Conservation (phyloP, 2,888 invertebrate species). For the Hoplodrina blanda region DNA sequence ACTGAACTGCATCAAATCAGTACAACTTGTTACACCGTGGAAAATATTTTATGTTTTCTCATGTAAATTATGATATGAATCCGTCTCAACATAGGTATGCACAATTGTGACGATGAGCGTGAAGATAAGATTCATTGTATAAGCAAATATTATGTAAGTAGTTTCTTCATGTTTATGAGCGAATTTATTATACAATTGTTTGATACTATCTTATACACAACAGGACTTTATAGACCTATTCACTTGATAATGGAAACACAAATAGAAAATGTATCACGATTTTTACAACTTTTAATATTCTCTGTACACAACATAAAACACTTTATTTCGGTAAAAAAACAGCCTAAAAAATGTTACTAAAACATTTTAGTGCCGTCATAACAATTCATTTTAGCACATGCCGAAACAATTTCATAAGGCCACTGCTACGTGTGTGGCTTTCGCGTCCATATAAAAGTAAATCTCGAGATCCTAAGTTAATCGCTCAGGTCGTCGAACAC, state of each 20-base stretch:
- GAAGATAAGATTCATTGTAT: conserved; percentile 36
- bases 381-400: conserved; percentile 62
- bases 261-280: conserved; percentile 17
- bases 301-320: conserved; percentile 18
- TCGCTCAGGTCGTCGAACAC: conserved; percentile 76
- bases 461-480: conserved; percentile 74
- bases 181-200: conserved; percentile 37
- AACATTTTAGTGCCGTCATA: conserved; percentile 36
- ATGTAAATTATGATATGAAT: conserved; percentile 25
- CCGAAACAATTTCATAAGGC: conserved; percentile 69
- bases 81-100: conserved; percentile 37
- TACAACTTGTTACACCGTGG: neutral
- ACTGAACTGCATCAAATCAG: neutral
- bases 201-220: conserved; percentile 40
- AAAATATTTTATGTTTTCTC: conserved; percentile 1
- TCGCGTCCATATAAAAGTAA: conserved; percentile 72
- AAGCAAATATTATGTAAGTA: conserved; percentile 13
- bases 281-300: conserved; percentile 29
- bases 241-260: conserved; percentile 12
- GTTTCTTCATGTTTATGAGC: conserved; percentile 40
- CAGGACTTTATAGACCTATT: conserved; percentile 57
- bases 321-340: conserved; percentile 37
- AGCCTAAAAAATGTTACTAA: conserved; percentile 21
- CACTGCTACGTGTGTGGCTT: conserved; percentile 61
- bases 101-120: conserved; percentile 42